Evolutionary conservation across 2,113 vertebrate species (phyloP), one percentile per base, ranked within the genome.

Genomic region (Kryptolebias marmoratus): DNA sequence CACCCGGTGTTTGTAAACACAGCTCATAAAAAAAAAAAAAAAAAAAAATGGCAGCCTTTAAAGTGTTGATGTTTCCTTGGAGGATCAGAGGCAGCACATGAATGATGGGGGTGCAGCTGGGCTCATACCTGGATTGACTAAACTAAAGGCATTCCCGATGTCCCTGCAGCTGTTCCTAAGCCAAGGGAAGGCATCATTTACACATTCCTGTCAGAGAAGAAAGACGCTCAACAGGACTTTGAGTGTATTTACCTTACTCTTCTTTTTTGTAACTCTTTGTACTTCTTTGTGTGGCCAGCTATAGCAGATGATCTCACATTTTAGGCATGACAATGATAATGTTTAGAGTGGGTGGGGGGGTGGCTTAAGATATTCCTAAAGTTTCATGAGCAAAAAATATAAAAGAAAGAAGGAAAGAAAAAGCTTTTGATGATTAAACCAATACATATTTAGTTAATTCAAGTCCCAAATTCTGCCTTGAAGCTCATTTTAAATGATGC

Each of bases 1-100:
- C 81, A 82, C 82, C 70, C 80, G 42, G 77, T 90, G 83, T 91
- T 91, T 92, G 88, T 89, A 91, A 91, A 93, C 91, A 93, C 80
- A 65, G 75, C 82, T 89, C 60, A 63, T 86, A 90, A 90, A 91
- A 59, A 39, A 14, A 54, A 28, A 13, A 54, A 30, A 30, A 30
- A 27, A 31, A 14, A 7, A 73, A 80, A 55, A 55, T 84, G 45
- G 79, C 81, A 68, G 75, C 81, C 88, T 89, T 93, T 86, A 91
- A 88, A 91, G 86, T 80, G 79, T 77, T 78, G 86, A 89, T 58
- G 81, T 88, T 87, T 87, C 82, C 86, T 73, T 12, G 60, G 71
- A 84, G 86, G 85, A 90, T 89, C 88, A 89, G 81, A 89, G 80
- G 79, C 62, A 22, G 50, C 15, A 36, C 28, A 73, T 64, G 79